These are phyloP conservation scores for Pangasius larnaudii DNA, from an alignment of 2,797 vertebrate genomes.

Conservation along the genomic window DNA sequence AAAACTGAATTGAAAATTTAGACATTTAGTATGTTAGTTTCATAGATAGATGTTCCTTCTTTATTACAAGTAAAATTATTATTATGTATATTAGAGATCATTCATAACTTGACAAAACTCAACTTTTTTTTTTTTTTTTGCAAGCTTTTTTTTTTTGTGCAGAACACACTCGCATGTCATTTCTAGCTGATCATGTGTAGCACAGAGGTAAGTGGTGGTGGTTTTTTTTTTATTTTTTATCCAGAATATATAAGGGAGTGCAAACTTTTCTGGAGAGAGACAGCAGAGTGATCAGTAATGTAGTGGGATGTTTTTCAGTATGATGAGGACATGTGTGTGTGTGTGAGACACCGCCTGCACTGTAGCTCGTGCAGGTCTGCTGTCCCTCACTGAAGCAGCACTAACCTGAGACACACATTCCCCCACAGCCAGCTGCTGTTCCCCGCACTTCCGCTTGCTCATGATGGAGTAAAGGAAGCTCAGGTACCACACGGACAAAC, in stretches of 20 bases:
- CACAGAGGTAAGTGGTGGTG: not conserved
- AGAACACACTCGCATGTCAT: not conserved
- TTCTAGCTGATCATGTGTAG: not conserved
- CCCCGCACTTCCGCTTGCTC: slow-evolving; percentile 82
- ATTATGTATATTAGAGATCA: not conserved
- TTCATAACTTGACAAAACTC: too few species aligned
- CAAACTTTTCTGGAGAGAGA: not conserved
- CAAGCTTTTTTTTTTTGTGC: not conserved
- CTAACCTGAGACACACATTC: slow-evolving; percentile 86
- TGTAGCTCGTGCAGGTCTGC: not conserved
- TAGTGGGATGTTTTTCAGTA: not conserved
- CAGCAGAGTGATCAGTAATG: not conserved
- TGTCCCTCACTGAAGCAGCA: slow-evolving; percentile 22
- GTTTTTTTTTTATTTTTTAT: not conserved
- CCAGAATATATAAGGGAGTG: not conserved
- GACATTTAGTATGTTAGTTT: too few species aligned
- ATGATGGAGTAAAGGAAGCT: slow-evolving; percentile 64
- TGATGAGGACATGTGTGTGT: not conserved
- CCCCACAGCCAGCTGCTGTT: slow-evolving; percentile 62
- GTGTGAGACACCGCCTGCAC: not conserved
- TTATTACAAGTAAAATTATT: too few species aligned
- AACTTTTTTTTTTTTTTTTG: too few species aligned
- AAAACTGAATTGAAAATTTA: too few species aligned
- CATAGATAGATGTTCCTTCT: too few species aligned
- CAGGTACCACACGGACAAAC: not conserved